Conservation (phyloP, 2,797 vertebrate genomes). For the Centroberyx gerrardi region DNA sequence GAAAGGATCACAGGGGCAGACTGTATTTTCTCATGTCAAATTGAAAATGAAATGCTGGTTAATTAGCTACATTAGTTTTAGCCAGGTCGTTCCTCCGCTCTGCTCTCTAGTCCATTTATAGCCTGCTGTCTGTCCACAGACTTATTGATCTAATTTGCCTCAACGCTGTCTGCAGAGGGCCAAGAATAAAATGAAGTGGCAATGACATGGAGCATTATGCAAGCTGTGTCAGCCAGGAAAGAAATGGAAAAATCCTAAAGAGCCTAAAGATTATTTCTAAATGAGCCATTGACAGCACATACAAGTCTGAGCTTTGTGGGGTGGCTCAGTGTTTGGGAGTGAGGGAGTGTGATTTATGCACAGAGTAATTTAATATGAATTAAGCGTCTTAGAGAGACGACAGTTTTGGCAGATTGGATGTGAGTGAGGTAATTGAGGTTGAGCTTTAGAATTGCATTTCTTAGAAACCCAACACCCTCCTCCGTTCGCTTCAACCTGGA, state of each 20-base stretch:
- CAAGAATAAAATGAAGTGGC: constrained; percentile 43
- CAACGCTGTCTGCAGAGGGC: constrained; percentile 22
- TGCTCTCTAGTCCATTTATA: constrained; percentile 16
- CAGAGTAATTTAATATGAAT: constrained; percentile 66
- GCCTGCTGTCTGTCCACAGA: constrained; percentile 25
- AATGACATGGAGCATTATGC: constrained; percentile 36
- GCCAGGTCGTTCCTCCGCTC: constrained; percentile 1
- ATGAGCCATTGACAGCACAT: constrained; percentile 61
- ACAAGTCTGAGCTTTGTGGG: constrained; percentile 49
- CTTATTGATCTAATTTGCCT: constrained; percentile 49
- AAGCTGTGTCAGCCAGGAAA: constrained; percentile 39
- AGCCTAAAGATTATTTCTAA: constrained; percentile 56
- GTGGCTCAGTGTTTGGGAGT: constrained; percentile 38
- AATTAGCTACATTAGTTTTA: constrained; percentile 26
- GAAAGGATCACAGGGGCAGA: background rate
- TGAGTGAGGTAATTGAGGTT: constrained; percentile 61
- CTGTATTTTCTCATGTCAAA: constrained; percentile 4
- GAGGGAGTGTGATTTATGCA: constrained; percentile 62
- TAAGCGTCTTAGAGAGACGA: constrained; percentile 49
- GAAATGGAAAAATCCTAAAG: constrained; percentile 43
- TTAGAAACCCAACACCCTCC: constrained; percentile 49
- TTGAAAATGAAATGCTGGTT: constrained; percentile 21
- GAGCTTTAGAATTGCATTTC: constrained; percentile 46
- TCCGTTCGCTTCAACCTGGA: constrained; percentile 41
- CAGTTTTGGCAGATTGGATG: constrained; percentile 60